Evolutionary conservation across 2,797 vertebrate species (phyloP), one percentile per base, ranked within the genome.

Genomic region (Aythya fuligula): DNA sequence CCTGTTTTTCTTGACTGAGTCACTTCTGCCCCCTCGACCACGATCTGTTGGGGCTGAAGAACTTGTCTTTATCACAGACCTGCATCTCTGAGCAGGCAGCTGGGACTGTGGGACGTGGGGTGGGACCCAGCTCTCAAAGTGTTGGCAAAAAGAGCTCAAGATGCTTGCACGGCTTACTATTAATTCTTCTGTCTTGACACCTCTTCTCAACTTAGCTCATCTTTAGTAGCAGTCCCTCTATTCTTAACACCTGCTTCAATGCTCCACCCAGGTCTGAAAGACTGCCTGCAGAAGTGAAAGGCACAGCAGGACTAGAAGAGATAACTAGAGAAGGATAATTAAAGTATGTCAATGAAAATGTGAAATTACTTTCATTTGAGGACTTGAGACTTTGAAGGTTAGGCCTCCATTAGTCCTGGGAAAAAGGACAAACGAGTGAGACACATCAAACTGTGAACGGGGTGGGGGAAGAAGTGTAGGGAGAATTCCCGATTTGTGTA

Each of bases 1-100:
- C 73, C 36, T 93, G 54, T 88, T 94, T 95, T 91, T 79, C 76
- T 76, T 76, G 60, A 56, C 45, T 95, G 73, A 85, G 39, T 90
- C 66, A 66, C 30, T 93, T 88, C 38, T 96, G 41, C 13, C 38
- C 30, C 34, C 2, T 19, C 2, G 6, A 1, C 66, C 41, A 21
- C 60, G 45, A 58, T 84, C 62, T 81, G 15, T 9, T 91, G 58
- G 84, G 43, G 66, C 41, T 90, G 80, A 84, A 45, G 66, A 90
- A 53, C 70, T 86, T 74, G 85, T 78, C 54, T 60, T 88, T 90
- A 85, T 88, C 82, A 81, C 11, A 62, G 34, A 69, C 27, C 62
- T 85, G 22, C 57, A 80, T 77, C 82, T 92, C 2, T 69, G 71
- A 43, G 79, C 57, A 85, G 70, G 65, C 58, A 95, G 34, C 60